Conservation (phyloP, 2,888 invertebrate species). For the Trachelus troglodyta region DNA sequence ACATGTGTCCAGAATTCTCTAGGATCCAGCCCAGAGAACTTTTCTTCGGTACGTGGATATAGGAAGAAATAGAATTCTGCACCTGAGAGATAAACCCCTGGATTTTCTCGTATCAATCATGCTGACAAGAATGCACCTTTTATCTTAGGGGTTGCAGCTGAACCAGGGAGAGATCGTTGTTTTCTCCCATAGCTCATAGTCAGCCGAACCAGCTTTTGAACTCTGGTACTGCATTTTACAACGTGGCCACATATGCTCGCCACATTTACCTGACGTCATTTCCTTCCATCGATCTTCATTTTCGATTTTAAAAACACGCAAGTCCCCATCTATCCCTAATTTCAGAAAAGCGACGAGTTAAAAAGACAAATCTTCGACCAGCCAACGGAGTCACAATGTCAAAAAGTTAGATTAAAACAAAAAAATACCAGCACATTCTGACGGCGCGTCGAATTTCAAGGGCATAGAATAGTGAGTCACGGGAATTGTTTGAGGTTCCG, state of each 20-base stretch:
- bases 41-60: not conserved
- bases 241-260: constrained; percentile 29
- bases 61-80: constrained; percentile 11
- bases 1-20: not conserved
- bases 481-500: not conserved
- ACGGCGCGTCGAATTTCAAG: not conserved
- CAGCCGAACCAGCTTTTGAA: not conserved
- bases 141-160: constrained; percentile 20
- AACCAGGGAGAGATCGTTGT: not conserved
- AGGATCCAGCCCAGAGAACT: not conserved
- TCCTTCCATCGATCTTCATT: not conserved
- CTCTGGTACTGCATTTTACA: constrained; percentile 27
- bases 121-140: constrained; percentile 24
- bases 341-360: not conserved
- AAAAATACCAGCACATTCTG: not conserved
- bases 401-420: not conserved
- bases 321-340: not conserved
- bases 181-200: not conserved
- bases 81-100: constrained; percentile 25
- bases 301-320: not conserved
- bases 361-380: not conserved
- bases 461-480: not conserved
- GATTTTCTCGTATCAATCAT: constrained; percentile 33
- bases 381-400: not conserved
- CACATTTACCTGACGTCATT: constrained; percentile 15